phyloP scores from a whole-genome alignment of 2,113 vertebrate genomes.

The Micronycteris hirsuta region DNA sequence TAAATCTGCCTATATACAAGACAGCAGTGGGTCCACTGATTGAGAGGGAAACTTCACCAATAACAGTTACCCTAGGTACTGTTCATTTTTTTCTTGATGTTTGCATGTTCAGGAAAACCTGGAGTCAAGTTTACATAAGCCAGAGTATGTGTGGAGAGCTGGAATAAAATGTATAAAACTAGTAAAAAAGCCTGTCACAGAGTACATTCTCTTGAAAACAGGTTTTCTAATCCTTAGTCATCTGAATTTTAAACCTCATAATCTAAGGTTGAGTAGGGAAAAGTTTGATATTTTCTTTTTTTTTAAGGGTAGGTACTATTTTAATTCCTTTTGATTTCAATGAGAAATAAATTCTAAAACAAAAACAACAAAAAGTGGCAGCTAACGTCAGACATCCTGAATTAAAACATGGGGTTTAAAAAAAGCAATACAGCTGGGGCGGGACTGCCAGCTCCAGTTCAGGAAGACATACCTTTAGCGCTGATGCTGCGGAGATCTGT shows the following conservation, averaged over 20 bases:
- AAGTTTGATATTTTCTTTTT: background rate
- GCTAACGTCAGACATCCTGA: background rate
- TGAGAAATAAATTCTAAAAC: background rate
- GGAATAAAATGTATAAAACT: background rate
- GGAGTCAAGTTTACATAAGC: background rate
- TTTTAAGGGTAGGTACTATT: background rate
- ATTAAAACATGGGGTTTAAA: background rate
- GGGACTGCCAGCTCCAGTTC: background rate
- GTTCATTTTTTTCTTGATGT: background rate
- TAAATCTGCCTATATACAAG: background rate
- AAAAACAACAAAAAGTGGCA: background rate
- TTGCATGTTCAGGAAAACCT: background rate
- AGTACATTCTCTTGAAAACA: background rate
- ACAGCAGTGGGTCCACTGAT: background rate
- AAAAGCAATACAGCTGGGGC: fast-evolving
- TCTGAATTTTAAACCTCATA: background rate
- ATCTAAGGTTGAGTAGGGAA: background rate
- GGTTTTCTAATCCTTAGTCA: background rate
- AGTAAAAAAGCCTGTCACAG: background rate
- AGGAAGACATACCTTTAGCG: conserved; percentile 87
- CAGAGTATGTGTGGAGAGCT: background rate
- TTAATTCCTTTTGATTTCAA: background rate
- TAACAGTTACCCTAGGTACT: background rate
- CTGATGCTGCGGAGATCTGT: conserved; percentile 97
- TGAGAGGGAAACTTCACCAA: background rate